Percentiles rank a stretch among this genome's conserved stretches.
phyloP scores from a whole-genome alignment of 64 coral and sea anemone genomes.

The Catalaphyllia jardinei region DNA sequence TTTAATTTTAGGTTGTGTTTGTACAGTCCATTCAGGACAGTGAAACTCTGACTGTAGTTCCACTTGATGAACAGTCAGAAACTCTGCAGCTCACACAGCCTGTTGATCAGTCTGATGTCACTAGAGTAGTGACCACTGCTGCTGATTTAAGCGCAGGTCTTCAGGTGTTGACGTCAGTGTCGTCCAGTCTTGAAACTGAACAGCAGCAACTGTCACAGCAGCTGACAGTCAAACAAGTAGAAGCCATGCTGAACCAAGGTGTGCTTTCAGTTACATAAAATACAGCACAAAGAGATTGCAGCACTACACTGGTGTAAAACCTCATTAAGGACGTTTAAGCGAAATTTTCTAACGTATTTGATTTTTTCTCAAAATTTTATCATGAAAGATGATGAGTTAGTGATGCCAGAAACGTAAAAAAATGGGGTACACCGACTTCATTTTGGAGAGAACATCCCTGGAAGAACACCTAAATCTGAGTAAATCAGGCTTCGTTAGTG shows the following conservation, averaged over 20 bases:
- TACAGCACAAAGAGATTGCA: too few species aligned
- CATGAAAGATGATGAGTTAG: too few species aligned
- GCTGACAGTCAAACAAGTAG: slow-evolving; percentile 64
- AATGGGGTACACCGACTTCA: too few species aligned
- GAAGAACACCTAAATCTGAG: too few species aligned
- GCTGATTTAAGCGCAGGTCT: slow-evolving; percentile 60
- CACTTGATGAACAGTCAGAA: slow-evolving; percentile 65
- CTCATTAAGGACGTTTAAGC: too few species aligned
- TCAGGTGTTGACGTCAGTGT: slow-evolving; percentile 64
- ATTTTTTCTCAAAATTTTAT: too few species aligned
- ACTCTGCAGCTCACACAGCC: slow-evolving; percentile 48
- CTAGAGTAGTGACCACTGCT: slow-evolving; percentile 24
- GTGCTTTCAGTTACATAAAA: not conserved
- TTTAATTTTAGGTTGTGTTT: slow-evolving; percentile 74
- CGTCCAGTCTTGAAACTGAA: slow-evolving; percentile 22
- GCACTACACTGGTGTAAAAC: too few species aligned
- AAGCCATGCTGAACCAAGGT: slow-evolving; percentile 83
- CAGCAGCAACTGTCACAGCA: slow-evolving; percentile 28
- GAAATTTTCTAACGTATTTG: too few species aligned
- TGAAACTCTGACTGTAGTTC: slow-evolving; percentile 83
- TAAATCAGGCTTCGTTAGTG: too few species aligned
- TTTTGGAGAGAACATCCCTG: too few species aligned
- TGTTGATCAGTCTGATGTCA: not conserved
- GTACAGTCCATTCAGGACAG: slow-evolving; percentile 89
- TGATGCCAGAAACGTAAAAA: too few species aligned